Evolutionary conservation across 2,113 vertebrate genomes (phyloP).

Genomic region (Dipodomys spectabilis): DNA sequence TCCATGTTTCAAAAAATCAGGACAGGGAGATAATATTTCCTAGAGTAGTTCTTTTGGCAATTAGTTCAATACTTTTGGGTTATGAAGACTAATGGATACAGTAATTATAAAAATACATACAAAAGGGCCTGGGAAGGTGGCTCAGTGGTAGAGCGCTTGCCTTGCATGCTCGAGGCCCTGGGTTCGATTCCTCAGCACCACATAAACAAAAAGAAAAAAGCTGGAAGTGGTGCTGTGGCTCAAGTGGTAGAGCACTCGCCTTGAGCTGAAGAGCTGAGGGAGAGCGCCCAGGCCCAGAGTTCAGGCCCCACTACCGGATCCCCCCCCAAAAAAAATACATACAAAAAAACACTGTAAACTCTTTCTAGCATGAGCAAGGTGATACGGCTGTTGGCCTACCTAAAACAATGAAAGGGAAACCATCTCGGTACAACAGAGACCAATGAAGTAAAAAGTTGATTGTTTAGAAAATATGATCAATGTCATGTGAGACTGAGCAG

Average conservation of each 20-base stretch:
- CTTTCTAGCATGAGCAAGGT: not conserved
- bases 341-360: not conserved
- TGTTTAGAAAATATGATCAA: not conserved
- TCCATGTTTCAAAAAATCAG: not conserved
- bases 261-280: no score
- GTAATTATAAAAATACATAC: not conserved
- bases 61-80: not conserved
- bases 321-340: slow-evolving; percentile 1
- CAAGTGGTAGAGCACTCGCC: no score
- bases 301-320: no score
- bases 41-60: slow-evolving; percentile 35
- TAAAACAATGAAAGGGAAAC: not conserved
- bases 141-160: no score
- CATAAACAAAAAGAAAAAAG: no score
- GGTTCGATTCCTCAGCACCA: no score
- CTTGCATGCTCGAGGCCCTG: no score
- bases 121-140: no score
- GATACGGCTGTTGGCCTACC: not conserved
- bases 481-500: not conserved
- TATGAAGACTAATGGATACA: not conserved
- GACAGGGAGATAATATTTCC: not conserved
- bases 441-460: not conserved
- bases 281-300: no score
- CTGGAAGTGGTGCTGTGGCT: no score
- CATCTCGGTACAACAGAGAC: not conserved